Base-by-base conservation (phyloP, 1,140 invertebrate genomes). In the Heliothis virescens region DNA sequence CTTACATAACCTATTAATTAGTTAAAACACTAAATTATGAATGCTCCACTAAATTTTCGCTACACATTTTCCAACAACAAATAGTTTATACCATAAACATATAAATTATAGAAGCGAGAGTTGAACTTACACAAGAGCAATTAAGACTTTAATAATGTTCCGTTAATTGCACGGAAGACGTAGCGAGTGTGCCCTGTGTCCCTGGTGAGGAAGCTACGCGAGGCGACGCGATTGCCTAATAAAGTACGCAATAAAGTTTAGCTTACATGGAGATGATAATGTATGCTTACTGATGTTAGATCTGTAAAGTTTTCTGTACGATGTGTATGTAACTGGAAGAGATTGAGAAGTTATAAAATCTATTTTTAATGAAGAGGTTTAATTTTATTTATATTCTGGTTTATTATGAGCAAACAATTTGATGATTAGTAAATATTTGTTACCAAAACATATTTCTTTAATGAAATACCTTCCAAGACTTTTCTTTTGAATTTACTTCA, bases 91-190 rank as follows among this genome's bases (percentile, higher is more conserved):
- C 29, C 55, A 50, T 59, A 69, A 67, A 82, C 80, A 78, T 75
- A 67, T 83, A 79, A 83, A 81, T 81, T 77, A 82, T 69, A 71
- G 72, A 69, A 73, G 71, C 71, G 75, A 80, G 74, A 80, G 79
- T 41, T 69, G 67, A 83, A 89, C 84, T 89, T 86, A 80, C 86
- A 86, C 82, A 86, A 87, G 83, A 87, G 84, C 87, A 87, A 86
- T 87, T 85, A 89, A 85, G 81, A 82, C 71, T 80, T 82, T 83
- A 84, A 85, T 85, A 87, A 83, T 83, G 81, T 82, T 86, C 82
- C 84, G 86, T 86, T 92, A 91, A 92, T 92, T 89, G 86, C 85
- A 87, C 82, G 86, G 85, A 83, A 89, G 85, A 83, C 82, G 86
- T 89, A 89, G 89, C 83, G 84, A 87, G 89, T 87, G 86, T 85